These are phyloP conservation scores for Sapayoa aenigma DNA, from an alignment of 2,113 vertebrate species.

Conservation along the genomic window DNA sequence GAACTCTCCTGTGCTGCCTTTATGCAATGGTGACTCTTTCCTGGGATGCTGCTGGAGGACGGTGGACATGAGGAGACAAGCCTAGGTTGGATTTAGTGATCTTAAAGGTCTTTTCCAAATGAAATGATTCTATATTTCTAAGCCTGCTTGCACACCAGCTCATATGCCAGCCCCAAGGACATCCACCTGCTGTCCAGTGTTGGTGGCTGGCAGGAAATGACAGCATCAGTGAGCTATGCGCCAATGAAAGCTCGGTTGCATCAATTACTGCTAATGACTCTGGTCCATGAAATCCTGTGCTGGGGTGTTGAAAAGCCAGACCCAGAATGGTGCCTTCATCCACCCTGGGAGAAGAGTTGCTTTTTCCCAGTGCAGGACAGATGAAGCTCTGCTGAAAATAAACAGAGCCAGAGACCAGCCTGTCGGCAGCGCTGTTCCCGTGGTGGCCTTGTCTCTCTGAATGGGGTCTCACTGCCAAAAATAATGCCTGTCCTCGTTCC, in stretches of 20 bases:
- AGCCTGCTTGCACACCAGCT: neutral
- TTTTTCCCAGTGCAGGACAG: neutral
- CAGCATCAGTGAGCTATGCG: neutral
- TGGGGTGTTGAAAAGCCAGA: neutral
- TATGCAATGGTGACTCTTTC: neutral
- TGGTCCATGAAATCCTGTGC: neutral
- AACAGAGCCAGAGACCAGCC: neutral
- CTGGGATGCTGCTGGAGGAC: neutral
- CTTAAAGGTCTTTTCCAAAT: neutral
- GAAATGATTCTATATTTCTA: neutral
- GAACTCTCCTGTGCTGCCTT: neutral
- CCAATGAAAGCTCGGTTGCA: neutral
- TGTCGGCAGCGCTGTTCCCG: neutral
- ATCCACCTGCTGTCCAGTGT: neutral
- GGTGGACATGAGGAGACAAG: neutral
- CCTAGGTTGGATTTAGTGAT: neutral
- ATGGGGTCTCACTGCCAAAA: slow-evolving; percentile 40
- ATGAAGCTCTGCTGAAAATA: slow-evolving; percentile 17
- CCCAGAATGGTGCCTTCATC: neutral
- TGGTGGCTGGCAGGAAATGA: slow-evolving; percentile 34
- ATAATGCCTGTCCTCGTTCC: slow-evolving; percentile 40
- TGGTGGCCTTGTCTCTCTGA: neutral
- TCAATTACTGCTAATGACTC: neutral
- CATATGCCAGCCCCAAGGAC: neutral
- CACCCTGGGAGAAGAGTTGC: neutral